Base-by-base conservation (phyloP, 2,888 invertebrate species). In the Mesorhabditis sp. region DNA sequence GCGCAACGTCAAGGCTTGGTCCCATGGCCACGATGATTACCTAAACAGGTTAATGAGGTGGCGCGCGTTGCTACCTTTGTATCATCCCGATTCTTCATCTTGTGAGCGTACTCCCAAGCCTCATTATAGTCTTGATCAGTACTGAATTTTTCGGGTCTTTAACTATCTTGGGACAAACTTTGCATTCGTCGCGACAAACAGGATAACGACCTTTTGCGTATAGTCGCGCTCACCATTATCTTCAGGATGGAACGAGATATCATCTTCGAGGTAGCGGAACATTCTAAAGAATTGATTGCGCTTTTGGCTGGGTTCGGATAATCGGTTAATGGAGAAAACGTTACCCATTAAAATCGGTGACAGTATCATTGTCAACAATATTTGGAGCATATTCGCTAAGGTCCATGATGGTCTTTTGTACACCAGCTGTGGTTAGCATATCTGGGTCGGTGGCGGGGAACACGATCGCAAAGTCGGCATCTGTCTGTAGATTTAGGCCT, bases 191-290 rank as follows among this genome's bases (percentile, higher is more conserved):
- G 76, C 72, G 5, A 77, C 73, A 61, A 80, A 74, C 10, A 78
- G 68, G 61, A 80, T 75, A 10, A 71, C 73, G 15, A 80, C 77
- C 44, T 75, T 67, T 44, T 77, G 76, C 58, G 78, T 75, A 50
- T 76, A 76, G 42, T 74, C 70, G 58, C 77, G 67, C 50, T 72
- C 71, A n/a, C 69, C 72, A 10, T 50, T 65, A 45, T 65, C 66
- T 13, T 10, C 58, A 13, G 58, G 58, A n/a, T 50, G 10, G 45
- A 74, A 70, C 44, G 65, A 71, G n/a, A 76, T 43, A 15, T 68
- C 76, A 43, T 72, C 71, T 62, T 71, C 74, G 7, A 73, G 70
- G 72, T 80, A 80, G 6, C 78, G 76, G 78, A 80, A 80, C n/a
- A 80, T 65, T n/a, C 75, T 75, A 58, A 61, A 75, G n/a, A 13